Conservation (phyloP, 2,888 invertebrate species). For the Drosophila anomelani region DNA sequence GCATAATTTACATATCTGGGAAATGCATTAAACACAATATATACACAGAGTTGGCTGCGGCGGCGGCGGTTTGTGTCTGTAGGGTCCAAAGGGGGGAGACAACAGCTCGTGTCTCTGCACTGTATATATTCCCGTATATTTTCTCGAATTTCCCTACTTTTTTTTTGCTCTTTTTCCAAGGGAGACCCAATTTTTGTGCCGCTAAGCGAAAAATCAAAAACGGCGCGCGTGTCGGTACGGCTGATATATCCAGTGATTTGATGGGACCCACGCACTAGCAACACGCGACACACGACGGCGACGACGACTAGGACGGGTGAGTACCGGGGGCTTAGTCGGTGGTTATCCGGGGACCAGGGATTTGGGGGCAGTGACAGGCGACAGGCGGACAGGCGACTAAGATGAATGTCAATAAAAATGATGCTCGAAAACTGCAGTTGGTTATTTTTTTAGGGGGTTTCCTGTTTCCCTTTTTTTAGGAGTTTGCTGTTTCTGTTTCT, state of each 20-base stretch:
- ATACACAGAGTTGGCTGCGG: background rate
- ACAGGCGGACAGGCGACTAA: constrained; percentile 36
- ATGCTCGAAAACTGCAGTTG: constrained; percentile 35
- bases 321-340: constrained; percentile 17
- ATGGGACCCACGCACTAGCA: constrained; percentile 41
- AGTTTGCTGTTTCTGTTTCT: background rate
- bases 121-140: constrained; percentile 2
- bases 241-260: constrained; percentile 40
- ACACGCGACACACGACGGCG: constrained; percentile 39
- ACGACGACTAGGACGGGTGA: background rate
- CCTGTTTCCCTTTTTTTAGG: background rate
- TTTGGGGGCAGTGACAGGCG: constrained; percentile 27
- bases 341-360: constrained; percentile 27
- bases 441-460: background rate
- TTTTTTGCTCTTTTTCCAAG: constrained; percentile 5
- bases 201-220: constrained; percentile 50
- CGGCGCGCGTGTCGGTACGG: constrained; percentile 43
- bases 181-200: constrained; percentile 67
- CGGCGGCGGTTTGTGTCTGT: background rate
- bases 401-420: constrained; percentile 47
- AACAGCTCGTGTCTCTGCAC: background rate
- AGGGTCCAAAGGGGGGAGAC: constrained; percentile 35
- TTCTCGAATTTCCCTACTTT: constrained; percentile 37
- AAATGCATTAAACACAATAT: constrained; percentile 62
- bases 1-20: constrained; percentile 75